Evolutionary conservation across 1,140 invertebrate species (phyloP), one percentile per base, ranked within the genome.

Genomic region (Bombus balteatus): DNA sequence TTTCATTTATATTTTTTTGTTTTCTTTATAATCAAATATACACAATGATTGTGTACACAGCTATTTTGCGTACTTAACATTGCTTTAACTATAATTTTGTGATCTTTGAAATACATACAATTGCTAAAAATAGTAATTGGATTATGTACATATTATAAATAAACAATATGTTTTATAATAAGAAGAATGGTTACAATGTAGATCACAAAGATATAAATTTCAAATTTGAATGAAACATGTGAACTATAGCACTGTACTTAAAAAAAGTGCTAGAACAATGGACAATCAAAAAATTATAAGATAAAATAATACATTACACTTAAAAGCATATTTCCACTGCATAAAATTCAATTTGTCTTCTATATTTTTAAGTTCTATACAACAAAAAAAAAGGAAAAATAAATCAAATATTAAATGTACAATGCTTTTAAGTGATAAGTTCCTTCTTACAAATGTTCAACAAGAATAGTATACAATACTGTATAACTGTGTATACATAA

Each of bases 391-490:
- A 86, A 83, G 73, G 28, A 59, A 39, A 57, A 57, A 39, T 32
- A 65, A 78, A 10, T 53, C 65, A 80, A 66, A 82, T 89, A 71
- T 81, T 41, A 71, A 87, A 70, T 77, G 32, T 83, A 57, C 71
- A 72, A 43, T 86, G 77, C 13, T 88, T 83, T 87, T 88, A 88
- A 89, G 81, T 85, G 81, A 90, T 81, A 89, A 88, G 34, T 76
- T 89, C 91, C 84, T 93, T 93, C 93, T 90, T 92, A 90, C 79
- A 92, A 94, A 94, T 92, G 81, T 93, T 93, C 87, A 93, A 86
- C 92, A 94, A 93, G 89, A 68, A 88, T 81, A 88, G 89, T 92
- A 92, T 93, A 93, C 91, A 94, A 94, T 92, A 94, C 47, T 53
- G 47, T 53, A 53, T 53, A 94, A 93, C 75, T 92, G 92, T 93